Base-by-base conservation (phyloP, 2,797 vertebrate species). In the Pseudochirops corinnae region DNA sequence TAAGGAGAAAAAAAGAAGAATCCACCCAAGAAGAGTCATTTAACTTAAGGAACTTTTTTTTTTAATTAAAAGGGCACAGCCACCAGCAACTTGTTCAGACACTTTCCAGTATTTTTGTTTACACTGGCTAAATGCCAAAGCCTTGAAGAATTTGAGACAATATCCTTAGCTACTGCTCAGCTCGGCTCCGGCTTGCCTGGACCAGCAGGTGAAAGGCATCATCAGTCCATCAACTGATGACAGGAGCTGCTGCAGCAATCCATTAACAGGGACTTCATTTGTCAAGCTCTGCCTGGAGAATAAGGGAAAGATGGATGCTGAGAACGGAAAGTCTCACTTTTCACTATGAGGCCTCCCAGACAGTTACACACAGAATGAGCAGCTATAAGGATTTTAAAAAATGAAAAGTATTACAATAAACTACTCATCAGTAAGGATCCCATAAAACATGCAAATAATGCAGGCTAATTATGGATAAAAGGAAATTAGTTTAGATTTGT, bases 101-200 rank as follows among this genome's bases (percentile, higher is more conserved):
- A 52, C 87, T 96, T 90, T 93, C 46, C 92, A 96, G 21, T 93
- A 96, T 92, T 93, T n/a, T 26, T 96, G 94, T 97, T 98, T 97
- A 95, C 1, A 0, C 4, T 96, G 96, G 97, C 56, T n/a, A 82
- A 7, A 50, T 1, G 93, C 95, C 96, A 96, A 87, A 55, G 82
- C 46, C 21, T 3, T 91, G 91, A 60, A 95, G 90, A 93, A 91
- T 92, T 5, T 21, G 26, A 95, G 57, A 95, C 62, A 31, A 90
- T 18, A 12, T 56, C 95, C 90, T 93, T 95, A 93, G 31, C 56
- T 90, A 82, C 1, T 56, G 87, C 93, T 82, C 95, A 92, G 58
- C 62, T 74, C 92, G 90, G 90, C 4, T 97, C 24, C 58, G 92
- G 55, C 56, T 82, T 95, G 91, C 90, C 55, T 91, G 82, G 95